phyloP scores from a whole-genome alignment of 2,888 invertebrate genomes.

The Caradrina clavipalpis region DNA sequence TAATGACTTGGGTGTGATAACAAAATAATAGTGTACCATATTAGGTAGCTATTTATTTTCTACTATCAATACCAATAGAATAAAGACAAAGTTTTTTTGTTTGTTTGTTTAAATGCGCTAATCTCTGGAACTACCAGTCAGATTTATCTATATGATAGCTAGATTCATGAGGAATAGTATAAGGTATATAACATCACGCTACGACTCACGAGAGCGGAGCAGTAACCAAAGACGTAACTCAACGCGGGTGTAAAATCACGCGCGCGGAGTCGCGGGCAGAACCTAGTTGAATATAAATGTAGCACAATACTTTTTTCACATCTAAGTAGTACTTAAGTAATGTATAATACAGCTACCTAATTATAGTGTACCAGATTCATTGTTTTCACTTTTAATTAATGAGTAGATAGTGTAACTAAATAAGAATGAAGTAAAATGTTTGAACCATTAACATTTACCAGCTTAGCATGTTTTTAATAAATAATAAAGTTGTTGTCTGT shows the following conservation, averaged over 20 bases:
- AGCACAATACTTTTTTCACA: conserved; percentile 14
- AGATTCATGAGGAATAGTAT: too few species aligned
- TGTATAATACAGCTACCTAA: conserved; percentile 4
- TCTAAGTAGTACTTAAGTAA: not conserved
- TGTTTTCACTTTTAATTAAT: conserved; percentile 53
- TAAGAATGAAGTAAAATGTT: conserved; percentile 20
- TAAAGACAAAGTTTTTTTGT: too few species aligned
- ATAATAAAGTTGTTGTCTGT: not conserved
- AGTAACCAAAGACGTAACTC: too few species aligned
- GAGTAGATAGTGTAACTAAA: conserved; percentile 20
- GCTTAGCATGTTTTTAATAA: conserved; percentile 5
- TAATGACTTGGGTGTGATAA: conserved; percentile 11
- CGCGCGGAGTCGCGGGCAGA: too few species aligned
- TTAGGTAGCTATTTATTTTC: not conserved
- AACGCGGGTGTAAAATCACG: too few species aligned
- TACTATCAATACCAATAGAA: not conserved
- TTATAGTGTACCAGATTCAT: conserved; percentile 16
- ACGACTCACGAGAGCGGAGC: too few species aligned
- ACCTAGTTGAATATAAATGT: not conserved
- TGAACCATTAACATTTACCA: conserved; percentile 27
- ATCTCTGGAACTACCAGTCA: too few species aligned
- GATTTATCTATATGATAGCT: too few species aligned
- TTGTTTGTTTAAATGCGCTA: too few species aligned
- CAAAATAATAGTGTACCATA: not conserved
- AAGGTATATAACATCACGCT: too few species aligned